Evolutionary conservation across 2,888 invertebrate species (phyloP), one percentile per base, ranked within the genome.

Genomic region (Crocallis elinguaria): DNA sequence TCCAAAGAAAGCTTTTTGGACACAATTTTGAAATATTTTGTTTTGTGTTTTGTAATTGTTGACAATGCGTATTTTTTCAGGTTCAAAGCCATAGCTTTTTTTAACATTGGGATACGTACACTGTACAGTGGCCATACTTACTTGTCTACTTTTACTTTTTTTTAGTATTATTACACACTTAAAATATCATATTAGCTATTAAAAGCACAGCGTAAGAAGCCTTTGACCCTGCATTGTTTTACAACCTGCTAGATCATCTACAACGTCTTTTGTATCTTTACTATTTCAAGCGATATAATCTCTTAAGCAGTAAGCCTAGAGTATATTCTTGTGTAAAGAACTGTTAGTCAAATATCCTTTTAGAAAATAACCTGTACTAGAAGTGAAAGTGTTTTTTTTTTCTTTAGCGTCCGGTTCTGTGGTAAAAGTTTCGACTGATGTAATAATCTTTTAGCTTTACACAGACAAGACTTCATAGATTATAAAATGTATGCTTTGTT

Each of bases 381-480:
- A 77, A 88, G 90, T 86, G 90, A 90, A 90, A 90, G 90, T 88
- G 62, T 73, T 80, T 79, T 83, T 82, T 73, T 80, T 79, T 83
- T 82, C 82, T 79, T 73, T 74, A 75, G 73, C 73, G 83, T 86
- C 87, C 86, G 86, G 83, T 79, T 86, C 68, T 67, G 67, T 58
- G 82, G 88, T 89, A 89, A 90, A 89, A 88, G 87, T 88, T 82
- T 77, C 59, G 29, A 11, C 69, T 89, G 83, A 88, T 81, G 87
- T 84, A 89, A 89, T 77, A 75, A 67, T 66, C 79, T 82, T 73
- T 80, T 63, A 60, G 57, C 61, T 72, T 79, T 72, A 75, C 69
- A 65, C 60, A 71, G 62, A 69, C 63, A 73, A 55, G n/a, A 50
- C 33, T 45, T 53, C 11, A 11, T 12, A 45, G 19, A 35, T 38